These are phyloP conservation scores for Gonioctena quinquepunctata DNA, from an alignment of 1,140 invertebrate species.

Conservation along the genomic window DNA sequence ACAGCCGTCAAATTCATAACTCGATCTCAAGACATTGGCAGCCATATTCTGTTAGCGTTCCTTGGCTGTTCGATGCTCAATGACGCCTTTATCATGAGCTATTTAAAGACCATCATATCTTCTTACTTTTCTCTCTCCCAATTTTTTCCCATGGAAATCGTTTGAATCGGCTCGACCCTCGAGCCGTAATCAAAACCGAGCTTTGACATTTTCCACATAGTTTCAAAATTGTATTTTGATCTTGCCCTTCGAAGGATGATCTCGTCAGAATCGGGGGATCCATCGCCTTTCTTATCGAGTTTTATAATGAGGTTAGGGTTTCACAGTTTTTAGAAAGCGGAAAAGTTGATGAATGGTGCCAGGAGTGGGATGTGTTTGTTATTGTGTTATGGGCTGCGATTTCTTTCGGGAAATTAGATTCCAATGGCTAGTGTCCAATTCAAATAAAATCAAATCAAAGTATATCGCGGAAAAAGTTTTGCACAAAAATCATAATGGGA, in stretches of 20 bases:
- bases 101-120: conserved; percentile 34
- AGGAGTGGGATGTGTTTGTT: not conserved
- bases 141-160: conserved; percentile 19
- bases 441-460: no score
- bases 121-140: conserved; percentile 17
- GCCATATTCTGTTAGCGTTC: conserved; percentile 41
- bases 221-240: conserved; percentile 50
- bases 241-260: conserved; percentile 41
- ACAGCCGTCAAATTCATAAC: no score
- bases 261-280: conserved; percentile 16
- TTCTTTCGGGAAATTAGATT: not conserved
- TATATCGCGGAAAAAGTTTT: no score
- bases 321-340: not conserved
- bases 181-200: conserved; percentile 41
- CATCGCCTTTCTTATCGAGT: conserved; percentile 11
- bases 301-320: conserved; percentile 19
- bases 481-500: no score
- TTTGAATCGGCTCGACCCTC: conserved; percentile 44
- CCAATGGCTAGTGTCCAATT: no score
- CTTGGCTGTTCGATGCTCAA: conserved; percentile 33
- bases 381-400: not conserved
- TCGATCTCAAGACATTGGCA: conserved; percentile 29
- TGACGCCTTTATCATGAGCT: conserved; percentile 45
- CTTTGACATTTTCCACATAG: conserved; percentile 47
- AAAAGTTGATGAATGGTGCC: not conserved